Evolutionary conservation across 1,140 invertebrate species (phyloP).

Genomic region (Physella acuta): DNA sequence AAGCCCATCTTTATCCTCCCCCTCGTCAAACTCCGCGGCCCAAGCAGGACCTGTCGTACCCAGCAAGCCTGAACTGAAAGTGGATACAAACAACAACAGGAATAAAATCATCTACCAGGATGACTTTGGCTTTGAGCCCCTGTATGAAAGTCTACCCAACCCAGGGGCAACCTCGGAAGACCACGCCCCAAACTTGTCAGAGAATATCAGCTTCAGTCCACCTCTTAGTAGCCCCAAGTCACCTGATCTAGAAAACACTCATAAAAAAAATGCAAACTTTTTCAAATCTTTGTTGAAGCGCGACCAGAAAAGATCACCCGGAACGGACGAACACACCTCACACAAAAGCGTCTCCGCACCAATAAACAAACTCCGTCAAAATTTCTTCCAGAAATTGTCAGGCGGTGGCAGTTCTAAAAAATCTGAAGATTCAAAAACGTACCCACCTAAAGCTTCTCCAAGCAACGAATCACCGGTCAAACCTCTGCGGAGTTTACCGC

Average conservation of each 20-base stretch:
- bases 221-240: background rate
- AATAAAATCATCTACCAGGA: background rate
- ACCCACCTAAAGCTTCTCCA: no score
- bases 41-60: background rate
- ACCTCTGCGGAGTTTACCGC: background rate
- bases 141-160: conserved; percentile 17
- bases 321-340: conserved; percentile 30
- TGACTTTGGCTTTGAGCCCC: conserved; percentile 19
- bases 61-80: background rate
- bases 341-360: conserved; percentile 31
- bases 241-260: conserved; percentile 7
- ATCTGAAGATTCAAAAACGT: no score
- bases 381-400: conserved; percentile 41
- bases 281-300: conserved; percentile 25
- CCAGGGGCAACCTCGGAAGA: background rate
- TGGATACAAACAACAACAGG: background rate
- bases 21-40: background rate
- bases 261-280: conserved; percentile 21
- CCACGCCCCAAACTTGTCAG: background rate
- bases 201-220: background rate
- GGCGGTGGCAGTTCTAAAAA: conserved; percentile 27
- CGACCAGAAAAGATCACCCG: conserved; percentile 21
- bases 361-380: conserved; percentile 38
- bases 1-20: background rate
- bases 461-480: background rate